Evolutionary conservation across 2,113 vertebrate species (phyloP), one percentile per base, ranked within the genome.

Genomic region (Dicerorhinus sumatrensis): DNA sequence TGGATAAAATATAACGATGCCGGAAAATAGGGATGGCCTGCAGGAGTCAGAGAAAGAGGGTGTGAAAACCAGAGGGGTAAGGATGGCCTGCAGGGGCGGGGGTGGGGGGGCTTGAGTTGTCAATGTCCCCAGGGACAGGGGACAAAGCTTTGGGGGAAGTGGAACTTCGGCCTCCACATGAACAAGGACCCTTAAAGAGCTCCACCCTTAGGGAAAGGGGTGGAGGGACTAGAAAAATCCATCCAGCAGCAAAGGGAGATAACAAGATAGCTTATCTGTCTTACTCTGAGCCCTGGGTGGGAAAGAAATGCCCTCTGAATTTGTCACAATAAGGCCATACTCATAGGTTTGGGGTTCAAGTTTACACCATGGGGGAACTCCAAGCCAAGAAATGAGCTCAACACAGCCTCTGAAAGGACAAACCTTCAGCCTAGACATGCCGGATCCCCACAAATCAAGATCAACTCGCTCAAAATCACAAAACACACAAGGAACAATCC

Each of bases 341-440:
- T 94, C 27, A 9, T 17, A 76, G 51, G 12, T 56, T 63, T 65
- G 51, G 79, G 13, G 36, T 76, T 81, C 72, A 70, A 12, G 77
- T 90, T 76, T 85, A 42, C 33, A 29, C 13, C 39, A 2, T 46
- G 25, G 62, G 75, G n/a, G 89, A 81, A 4, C 54, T 13, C n/a
- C 31, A 91, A 58, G 60, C 65, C 56, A 85, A 89, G 79, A 87
- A 89, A 86, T 81, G 3, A 69, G 36, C 54, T 58, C 81, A 62
- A 82, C n/a, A 39, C 42, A 76, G 63, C 70, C 31, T 96, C 73
- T 46, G 62, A 20, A 51, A 72, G 51, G 23, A 73, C 54, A 86
- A 70, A 33, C 21, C 25, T 70, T 48, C 76, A 81, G 33, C 17
- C 39, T 90, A 4, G 21, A 60, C 23, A 2, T 67, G 21, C 12